Base-by-base conservation (phyloP, 2,888 invertebrate genomes). In the Chrysolina haemoptera region DNA sequence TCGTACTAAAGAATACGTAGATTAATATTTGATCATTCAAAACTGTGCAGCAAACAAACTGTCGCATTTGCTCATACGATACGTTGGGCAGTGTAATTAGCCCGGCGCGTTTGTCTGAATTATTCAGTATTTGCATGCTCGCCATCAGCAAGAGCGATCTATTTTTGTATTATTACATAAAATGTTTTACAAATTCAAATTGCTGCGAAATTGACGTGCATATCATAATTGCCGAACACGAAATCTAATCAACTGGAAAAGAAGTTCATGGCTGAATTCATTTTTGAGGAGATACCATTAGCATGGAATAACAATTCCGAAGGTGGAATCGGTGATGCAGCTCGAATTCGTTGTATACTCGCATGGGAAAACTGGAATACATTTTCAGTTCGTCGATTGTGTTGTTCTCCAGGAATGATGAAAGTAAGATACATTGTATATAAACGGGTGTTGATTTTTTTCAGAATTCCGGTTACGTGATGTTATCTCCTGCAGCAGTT, bases 131-230 rank as follows among this genome's bases (percentile, higher is more conserved):
- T 76, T 70, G 76, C 76, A 76, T 76, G 76, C 63, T 67, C 68
- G 64, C 67, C 66, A 76, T 59, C 59, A 59, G 59, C 53, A 14
- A 22, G 64, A 59, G 65, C 55, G 70, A 48, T 67, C 74, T 76
- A 74, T 76, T 74, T 71, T 68, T 65, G 70, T 72, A 46, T 72
- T 64, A 74, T 71, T 72, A 74, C 41, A 70, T 68, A 68, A 70
- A 74, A 68, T 72, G 67, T 68, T 59, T 70, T 68, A 76, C 76
- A 70, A 76, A 74, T 76, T 74, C 72, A 72, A 76, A 76, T 73
- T 68, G 72, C 71, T 55, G 35, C 62, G 62, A 40, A 69, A 74
- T 76, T 68, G 76, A 59, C 70, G 70, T 74, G 68, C 70, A 74
- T 71, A 68, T 69, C 62, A 50, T 62, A 72, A 74, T 74, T 68